Conservation (phyloP, 2,797 vertebrate genomes). For the Falco columbarius region DNA sequence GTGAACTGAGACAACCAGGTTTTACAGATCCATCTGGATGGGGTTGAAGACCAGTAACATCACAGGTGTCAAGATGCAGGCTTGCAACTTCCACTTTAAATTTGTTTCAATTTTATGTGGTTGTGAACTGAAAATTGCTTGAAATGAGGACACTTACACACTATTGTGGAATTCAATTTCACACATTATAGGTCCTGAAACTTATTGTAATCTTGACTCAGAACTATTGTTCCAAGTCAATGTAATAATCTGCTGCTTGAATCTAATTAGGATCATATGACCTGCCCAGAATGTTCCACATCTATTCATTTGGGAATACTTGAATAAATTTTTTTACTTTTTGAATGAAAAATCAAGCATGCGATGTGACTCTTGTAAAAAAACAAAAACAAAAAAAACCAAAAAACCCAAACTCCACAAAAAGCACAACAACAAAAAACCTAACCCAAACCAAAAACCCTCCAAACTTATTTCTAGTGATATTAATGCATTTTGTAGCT, state of each 20-base stretch:
- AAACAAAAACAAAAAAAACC: background rate
- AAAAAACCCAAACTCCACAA: no score
- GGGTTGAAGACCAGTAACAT: background rate
- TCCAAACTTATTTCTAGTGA: background rate
- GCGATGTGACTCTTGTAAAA: background rate
- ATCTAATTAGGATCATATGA: conserved; percentile 53
- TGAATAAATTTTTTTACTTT: background rate
- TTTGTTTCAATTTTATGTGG: conserved; percentile 60
- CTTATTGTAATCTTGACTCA: conserved; percentile 52
- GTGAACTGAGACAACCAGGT: background rate
- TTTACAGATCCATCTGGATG: background rate
- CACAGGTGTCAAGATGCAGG: background rate
- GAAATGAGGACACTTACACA: conserved; percentile 51
- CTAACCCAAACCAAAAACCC: no score
- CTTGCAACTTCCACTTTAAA: conserved; percentile 33
- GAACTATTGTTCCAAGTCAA: conserved; percentile 56
- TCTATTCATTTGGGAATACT: conserved; percentile 35
- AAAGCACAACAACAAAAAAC: no score
- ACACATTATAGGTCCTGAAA: conserved; percentile 64
- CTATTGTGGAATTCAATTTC: conserved; percentile 65
- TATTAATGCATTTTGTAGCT: background rate
- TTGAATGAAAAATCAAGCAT: background rate
- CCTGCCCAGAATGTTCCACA: conserved; percentile 23
- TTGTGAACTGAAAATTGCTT: conserved; percentile 63
- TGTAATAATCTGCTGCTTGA: conserved; percentile 61